Evolutionary conservation across 2,113 vertebrate species (phyloP).

Genomic region (Hymenochirus boettgeri): DNA sequence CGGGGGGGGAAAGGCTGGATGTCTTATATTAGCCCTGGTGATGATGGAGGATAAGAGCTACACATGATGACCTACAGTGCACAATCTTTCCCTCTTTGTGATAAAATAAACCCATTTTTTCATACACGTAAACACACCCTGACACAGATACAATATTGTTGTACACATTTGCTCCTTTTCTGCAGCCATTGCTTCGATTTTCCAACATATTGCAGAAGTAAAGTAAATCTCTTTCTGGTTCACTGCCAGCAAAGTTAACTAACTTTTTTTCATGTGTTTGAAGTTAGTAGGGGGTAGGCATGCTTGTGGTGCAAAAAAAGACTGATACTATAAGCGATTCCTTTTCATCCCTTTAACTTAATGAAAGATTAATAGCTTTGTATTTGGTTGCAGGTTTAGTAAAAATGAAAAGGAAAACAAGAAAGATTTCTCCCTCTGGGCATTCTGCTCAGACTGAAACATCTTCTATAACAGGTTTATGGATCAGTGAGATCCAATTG

Average conservation of each 20-base stretch:
- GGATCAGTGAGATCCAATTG: slow-evolving; percentile 58
- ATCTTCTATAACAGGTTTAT: slow-evolving; percentile 70
- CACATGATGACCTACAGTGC: no score
- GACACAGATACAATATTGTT: slow-evolving; percentile 39
- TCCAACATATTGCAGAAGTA: slow-evolving; percentile 64
- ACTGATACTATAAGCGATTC: slow-evolving; percentile 96
- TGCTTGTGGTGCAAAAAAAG: slow-evolving; percentile 82
- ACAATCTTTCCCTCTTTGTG: no score
- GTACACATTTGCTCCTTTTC: slow-evolving; percentile 3
- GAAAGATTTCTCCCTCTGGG: slow-evolving; percentile 9
- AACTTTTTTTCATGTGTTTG: slow-evolving; percentile 81
- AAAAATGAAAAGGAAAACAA: slow-evolving; percentile 57
- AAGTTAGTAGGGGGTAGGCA: slow-evolving; percentile 91
- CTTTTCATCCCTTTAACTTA: slow-evolving; percentile 98
- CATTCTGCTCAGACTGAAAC: slow-evolving; percentile 61
- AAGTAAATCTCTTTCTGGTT: slow-evolving; percentile 82
- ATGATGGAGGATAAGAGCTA: no score
- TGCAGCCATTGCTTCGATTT: slow-evolving; percentile 53
- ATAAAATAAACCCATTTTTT: no score
- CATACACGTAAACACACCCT: no score
- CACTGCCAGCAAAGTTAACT: slow-evolving; percentile 88
- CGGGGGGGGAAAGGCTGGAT: no score
- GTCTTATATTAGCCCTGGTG: no score
- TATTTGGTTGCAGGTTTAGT: slow-evolving; percentile 92
- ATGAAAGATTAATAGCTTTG: slow-evolving; percentile 97